phyloP scores from a whole-genome alignment of 2,113 vertebrate genomes.

The Indicator indicator region DNA sequence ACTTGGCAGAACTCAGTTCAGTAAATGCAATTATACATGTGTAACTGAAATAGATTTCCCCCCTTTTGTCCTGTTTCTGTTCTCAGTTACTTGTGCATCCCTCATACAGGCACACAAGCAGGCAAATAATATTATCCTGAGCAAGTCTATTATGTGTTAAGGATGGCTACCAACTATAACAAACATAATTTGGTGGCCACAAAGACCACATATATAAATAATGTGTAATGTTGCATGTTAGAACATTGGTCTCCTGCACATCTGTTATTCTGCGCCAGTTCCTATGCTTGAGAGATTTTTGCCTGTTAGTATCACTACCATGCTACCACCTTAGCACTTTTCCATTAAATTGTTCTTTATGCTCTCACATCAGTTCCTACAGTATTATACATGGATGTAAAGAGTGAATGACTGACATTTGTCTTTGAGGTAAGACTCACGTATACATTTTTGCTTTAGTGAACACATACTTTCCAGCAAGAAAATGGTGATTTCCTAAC shows the following conservation, averaged over 20 bases:
- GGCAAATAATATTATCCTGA: not conserved
- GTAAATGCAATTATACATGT: not conserved
- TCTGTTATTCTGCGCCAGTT: not conserved
- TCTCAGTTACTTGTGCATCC: not conserved
- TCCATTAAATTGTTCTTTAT: not conserved
- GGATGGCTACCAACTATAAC: not conserved
- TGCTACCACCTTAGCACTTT: not conserved
- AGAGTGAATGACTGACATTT: not conserved
- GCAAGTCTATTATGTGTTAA: not conserved
- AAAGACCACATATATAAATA: not conserved
- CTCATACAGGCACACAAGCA: not conserved
- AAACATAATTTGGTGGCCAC: not conserved
- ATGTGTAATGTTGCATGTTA: not conserved
- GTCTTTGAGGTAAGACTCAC: not conserved
- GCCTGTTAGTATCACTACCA: not conserved
- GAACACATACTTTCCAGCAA: not conserved
- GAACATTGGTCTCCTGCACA: not conserved
- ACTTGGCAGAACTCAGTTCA: slow-evolving; percentile 4
- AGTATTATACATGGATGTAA: not conserved
- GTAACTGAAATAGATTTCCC: not conserved
- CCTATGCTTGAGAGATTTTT: not conserved
- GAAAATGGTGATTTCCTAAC: not conserved
- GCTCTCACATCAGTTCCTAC: not conserved
- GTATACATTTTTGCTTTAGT: not conserved
- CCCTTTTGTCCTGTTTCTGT: not conserved